Evolutionary conservation across 2,888 invertebrate species (phyloP).

Genomic region (Agonopterix heracliana): DNA sequence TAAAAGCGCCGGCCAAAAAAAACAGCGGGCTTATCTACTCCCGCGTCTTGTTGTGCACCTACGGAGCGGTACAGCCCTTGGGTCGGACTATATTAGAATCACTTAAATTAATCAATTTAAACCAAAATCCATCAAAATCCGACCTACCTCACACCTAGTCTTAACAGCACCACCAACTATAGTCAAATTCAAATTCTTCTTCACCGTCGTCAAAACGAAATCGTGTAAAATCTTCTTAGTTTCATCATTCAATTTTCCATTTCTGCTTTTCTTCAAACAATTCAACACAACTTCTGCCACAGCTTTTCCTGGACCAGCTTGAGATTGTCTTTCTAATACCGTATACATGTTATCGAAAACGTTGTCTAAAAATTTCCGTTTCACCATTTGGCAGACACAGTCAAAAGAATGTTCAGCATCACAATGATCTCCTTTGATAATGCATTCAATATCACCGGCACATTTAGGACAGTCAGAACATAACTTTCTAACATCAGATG

Average conservation of each 20-base stretch:
- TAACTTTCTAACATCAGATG: conserved; percentile 38
- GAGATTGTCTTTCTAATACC: conserved; percentile 37
- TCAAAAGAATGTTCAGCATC: conserved; percentile 32
- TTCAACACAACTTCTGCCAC: conserved; percentile 45
- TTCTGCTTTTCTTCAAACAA: conserved; percentile 47
- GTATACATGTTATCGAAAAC: conserved; percentile 67
- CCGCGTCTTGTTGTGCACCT: no score
- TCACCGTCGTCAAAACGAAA: conserved; percentile 50
- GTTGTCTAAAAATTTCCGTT: conserved; percentile 56
- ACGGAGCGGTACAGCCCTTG: no score
- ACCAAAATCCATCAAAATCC: neutral
- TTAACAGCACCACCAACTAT: conserved; percentile 66
- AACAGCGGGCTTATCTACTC: no score
- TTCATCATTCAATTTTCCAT: conserved; percentile 52
- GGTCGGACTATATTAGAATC: no score
- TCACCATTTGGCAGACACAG: conserved; percentile 53
- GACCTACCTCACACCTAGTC: conserved; percentile 59
- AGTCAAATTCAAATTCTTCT: conserved; percentile 57
- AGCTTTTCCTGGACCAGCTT: conserved; percentile 32
- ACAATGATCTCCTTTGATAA: conserved; percentile 36
- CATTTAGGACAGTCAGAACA: conserved; percentile 62
- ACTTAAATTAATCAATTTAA: no score
- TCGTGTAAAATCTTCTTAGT: conserved; percentile 48
- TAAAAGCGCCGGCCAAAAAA: no score
- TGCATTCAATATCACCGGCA: conserved; percentile 38